Base-by-base conservation (phyloP, 92 coral and sea anemone genomes). In the Palythoa heliodiscus region DNA sequence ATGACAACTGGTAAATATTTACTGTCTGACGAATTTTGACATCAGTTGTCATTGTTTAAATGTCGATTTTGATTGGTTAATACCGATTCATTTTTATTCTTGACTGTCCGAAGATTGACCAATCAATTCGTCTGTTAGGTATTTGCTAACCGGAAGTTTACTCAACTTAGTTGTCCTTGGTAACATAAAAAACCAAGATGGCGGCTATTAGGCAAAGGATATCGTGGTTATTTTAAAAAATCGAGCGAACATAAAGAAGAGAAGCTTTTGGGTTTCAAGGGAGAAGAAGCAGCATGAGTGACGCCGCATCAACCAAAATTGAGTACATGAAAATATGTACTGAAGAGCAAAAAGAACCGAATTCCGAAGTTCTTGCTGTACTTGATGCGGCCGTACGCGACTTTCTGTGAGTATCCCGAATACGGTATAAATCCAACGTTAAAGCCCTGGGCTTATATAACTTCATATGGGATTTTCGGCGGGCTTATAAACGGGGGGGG, bases 241-340 rank as follows among this genome's bases (percentile, higher is more conserved):
- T 61, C 52, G 14, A 20, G 24, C 38, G n/a, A 69, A 78, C 47
- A 52, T 15, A 47, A 38, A 66, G 23, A 67, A 54, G 8, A 19
- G 1, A 39, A 11, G 35, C 19, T 29, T n/a, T 37, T 63, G 11
- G 10, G 11, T 2, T 5, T 11, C 25, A 0, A 1, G 69, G 11
- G 69, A n/a, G 22, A 69, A 37, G 39, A 15, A 2, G 40, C 54
- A 87, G 61, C 16, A 97, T 97, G 99, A 86, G 88, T 22, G 99
- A 97, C 89, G 97, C 98, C 17, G 72, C 87, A 64, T 68, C 97
- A 22, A 97, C 99, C 23, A 97, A 91, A 87, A 97, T 90, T 69
- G 90, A 88, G 50, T 97, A 93, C 87, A 82, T 94, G 14, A 84
- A 88, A 75, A 93, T 87, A 48, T 97, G 99, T 83, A 91, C 75